Evolutionary conservation across 2,113 vertebrate genomes (phyloP).

Genomic region (Hyla sarda): DNA sequence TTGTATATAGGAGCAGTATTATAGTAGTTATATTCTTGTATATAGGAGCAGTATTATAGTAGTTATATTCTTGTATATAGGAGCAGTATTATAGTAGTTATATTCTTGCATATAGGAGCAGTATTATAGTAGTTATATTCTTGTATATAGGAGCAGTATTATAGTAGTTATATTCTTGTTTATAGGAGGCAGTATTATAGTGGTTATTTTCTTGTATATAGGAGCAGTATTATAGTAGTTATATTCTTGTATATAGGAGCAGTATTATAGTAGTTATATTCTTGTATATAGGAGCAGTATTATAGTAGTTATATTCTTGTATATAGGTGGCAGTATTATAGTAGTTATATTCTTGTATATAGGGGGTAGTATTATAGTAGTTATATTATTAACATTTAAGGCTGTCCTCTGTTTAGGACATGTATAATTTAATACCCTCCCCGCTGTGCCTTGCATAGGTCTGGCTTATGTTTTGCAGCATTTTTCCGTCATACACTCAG

Average conservation of each 20-base stretch:
- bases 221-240: background rate
- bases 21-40: too few relatives aligned
- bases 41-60: too few relatives aligned
- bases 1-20: too few relatives aligned
- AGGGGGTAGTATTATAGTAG: too few relatives aligned
- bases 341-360: background rate
- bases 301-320: conserved; percentile 5
- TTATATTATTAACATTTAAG: too few relatives aligned
- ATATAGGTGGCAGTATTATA: background rate
- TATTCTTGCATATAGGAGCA: background rate
- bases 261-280: conserved; percentile 7
- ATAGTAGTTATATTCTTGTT: background rate
- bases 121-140: conserved; percentile 6
- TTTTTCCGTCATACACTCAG: background rate
- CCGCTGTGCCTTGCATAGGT: background rate
- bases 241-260: conserved; percentile 2
- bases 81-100: background rate
- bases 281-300: background rate
- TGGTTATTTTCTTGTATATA: too few relatives aligned
- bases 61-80: too few relatives aligned
- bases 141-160: background rate
- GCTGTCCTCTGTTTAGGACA: background rate
- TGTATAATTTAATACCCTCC: background rate
- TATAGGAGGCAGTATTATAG: too few relatives aligned
- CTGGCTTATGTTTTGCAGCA: background rate